phyloP scores from a whole-genome alignment of 2,888 invertebrate species.

The Venustoraphidia nigricollis region DNA sequence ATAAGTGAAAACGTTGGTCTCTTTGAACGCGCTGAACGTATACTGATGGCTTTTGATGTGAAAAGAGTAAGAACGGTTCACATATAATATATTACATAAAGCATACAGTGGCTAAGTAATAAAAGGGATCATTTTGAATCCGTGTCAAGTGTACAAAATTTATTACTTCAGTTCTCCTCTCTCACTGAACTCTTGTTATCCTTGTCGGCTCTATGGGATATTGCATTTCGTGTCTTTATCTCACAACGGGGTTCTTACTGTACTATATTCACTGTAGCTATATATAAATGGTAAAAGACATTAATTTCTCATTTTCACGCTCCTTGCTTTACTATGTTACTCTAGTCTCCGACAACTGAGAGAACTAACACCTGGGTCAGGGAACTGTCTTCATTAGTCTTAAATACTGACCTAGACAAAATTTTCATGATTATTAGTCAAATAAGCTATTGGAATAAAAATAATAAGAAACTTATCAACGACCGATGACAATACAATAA shows the following conservation, averaged over 20 bases:
- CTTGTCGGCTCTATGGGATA: slow-evolving; percentile 6
- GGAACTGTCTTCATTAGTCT: too few relatives aligned
- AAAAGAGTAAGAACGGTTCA: too few relatives aligned
- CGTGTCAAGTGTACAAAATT: slow-evolving; percentile 36
- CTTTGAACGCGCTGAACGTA: not conserved
- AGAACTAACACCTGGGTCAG: too few relatives aligned
- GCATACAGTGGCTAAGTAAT: slow-evolving; percentile 25
- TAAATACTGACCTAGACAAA: too few relatives aligned
- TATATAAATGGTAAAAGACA: slow-evolving; percentile 5
- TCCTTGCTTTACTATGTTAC: not conserved
- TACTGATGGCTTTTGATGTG: not conserved
- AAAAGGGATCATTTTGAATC: slow-evolving; percentile 36
- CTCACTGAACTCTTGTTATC: slow-evolving; percentile 14
- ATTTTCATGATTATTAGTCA: too few relatives aligned
- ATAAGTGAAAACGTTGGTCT: not conserved
- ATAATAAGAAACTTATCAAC: too few relatives aligned
- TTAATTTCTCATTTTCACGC: slow-evolving; percentile 14
- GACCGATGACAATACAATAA: too few relatives aligned
- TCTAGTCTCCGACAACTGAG: too few relatives aligned
- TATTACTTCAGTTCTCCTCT: slow-evolving; percentile 27
- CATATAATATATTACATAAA: too few relatives aligned
- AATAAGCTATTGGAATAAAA: too few relatives aligned
- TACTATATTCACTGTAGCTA: too few relatives aligned
- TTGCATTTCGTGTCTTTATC: not conserved
- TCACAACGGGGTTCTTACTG: not conserved